These are phyloP conservation scores for Grammomys surdaster DNA, from an alignment of 2,113 vertebrate species.

Conservation along the genomic window DNA sequence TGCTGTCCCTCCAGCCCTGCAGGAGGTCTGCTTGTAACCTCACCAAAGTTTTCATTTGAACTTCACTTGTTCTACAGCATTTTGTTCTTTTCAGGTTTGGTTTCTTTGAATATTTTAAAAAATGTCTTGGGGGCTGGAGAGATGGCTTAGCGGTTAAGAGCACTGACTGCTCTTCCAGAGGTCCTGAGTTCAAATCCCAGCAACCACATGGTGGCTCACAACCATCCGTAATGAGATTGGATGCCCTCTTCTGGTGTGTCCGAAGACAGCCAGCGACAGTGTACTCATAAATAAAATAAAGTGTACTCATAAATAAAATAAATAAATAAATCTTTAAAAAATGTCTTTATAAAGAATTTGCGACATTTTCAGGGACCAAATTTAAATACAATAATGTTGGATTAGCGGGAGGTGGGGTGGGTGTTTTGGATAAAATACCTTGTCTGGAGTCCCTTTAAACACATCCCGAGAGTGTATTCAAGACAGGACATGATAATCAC, in stretches of 20 bases:
- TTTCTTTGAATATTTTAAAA: conserved; percentile 38
- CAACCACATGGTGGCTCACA: too few relatives aligned
- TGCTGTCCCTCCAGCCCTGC: neutral
- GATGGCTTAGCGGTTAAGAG: too few relatives aligned
- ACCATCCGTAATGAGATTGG: too few relatives aligned
- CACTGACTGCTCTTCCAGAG: too few relatives aligned
- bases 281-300: too few relatives aligned
- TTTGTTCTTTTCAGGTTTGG: neutral
- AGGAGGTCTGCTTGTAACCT: neutral
- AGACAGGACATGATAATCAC: neutral
- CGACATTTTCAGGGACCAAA: conserved; percentile 5
- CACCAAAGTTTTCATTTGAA: conserved; percentile 18
- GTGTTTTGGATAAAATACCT: conserved; percentile 24
- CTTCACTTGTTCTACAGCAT: neutral
- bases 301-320: too few relatives aligned
- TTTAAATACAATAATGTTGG: neutral
- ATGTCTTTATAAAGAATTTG: conserved; percentile 22
- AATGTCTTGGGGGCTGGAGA: too few relatives aligned
- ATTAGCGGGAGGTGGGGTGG: neutral
- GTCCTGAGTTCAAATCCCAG: too few relatives aligned
- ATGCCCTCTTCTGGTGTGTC: too few relatives aligned
- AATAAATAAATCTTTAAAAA: too few relatives aligned
- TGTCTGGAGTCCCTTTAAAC: neutral
- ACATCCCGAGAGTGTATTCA: neutral
- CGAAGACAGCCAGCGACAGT: too few relatives aligned